These are phyloP conservation scores for Tauraco erythrolophus DNA, from an alignment of 2,113 vertebrate species.

Conservation along the genomic window DNA sequence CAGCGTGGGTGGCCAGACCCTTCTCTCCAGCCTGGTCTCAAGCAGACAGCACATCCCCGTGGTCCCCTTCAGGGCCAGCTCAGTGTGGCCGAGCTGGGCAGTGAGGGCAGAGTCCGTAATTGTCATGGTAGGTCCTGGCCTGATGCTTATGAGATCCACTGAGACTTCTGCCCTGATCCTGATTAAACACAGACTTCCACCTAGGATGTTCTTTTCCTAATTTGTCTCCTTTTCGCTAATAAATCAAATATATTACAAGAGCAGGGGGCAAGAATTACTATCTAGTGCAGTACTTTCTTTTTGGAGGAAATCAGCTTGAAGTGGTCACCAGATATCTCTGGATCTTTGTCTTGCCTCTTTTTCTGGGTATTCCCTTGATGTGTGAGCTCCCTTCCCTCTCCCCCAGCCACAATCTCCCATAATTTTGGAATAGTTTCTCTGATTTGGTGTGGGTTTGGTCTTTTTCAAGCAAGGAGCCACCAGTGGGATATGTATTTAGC, in stretches of 20 bases:
- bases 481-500: neutral
- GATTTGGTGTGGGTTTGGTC: neutral
- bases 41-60: rapidly evolving
- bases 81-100: neutral
- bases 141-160: neutral
- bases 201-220: neutral
- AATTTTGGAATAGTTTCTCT: neutral
- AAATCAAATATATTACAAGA: neutral
- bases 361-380: neutral
- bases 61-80: neutral
- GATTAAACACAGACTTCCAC: neutral
- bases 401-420: neutral
- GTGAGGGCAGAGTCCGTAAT: rapidly evolving
- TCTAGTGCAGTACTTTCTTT: neutral
- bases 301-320: no score
- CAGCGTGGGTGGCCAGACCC: rapidly evolving
- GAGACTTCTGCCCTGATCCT: neutral
- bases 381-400: neutral
- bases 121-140: neutral
- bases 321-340: neutral
- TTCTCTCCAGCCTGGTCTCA: neutral
- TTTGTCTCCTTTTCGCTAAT: neutral
- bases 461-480: neutral
- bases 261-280: neutral
- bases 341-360: neutral